phyloP scores from a whole-genome alignment of 2,797 vertebrate genomes.

The Sorex maritimensis region DNA sequence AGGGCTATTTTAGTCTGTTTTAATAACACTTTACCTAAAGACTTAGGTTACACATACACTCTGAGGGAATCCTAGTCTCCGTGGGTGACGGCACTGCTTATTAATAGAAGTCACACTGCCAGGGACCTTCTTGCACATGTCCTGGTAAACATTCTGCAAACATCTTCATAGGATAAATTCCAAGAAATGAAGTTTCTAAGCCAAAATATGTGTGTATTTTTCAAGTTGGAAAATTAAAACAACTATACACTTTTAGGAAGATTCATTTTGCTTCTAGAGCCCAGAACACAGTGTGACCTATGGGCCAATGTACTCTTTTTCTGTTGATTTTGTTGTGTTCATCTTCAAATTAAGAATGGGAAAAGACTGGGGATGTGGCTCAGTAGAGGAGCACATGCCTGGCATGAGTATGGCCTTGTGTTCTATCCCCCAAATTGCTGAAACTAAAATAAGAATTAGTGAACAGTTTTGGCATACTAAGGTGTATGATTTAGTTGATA shows the following conservation, averaged over 20 bases:
- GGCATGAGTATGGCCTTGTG: no score
- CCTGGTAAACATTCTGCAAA: neutral
- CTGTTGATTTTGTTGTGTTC: neutral
- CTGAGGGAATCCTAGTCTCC: neutral
- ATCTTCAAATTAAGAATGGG: neutral
- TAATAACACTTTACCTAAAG: neutral
- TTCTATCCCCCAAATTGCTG: no score
- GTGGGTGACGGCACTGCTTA: neutral
- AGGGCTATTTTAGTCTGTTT: neutral
- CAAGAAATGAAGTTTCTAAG: neutral
- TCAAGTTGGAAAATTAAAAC: neutral
- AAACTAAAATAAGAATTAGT: no score
- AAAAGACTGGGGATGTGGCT: neutral
- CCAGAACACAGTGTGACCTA: no score
- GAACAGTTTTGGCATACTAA: rapidly evolving
- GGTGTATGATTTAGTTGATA: neutral
- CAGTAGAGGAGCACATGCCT: no score
- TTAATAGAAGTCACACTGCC: neutral
- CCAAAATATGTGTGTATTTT: neutral
- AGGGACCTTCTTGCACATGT: neutral
- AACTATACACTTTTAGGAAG: neutral
- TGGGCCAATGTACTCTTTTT: neutral
- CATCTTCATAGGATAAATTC: neutral
- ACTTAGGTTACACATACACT: neutral
- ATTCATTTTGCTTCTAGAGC: neutral